phyloP scores from a whole-genome alignment of 1,140 invertebrate genomes.

The Artemia franciscana region DNA sequence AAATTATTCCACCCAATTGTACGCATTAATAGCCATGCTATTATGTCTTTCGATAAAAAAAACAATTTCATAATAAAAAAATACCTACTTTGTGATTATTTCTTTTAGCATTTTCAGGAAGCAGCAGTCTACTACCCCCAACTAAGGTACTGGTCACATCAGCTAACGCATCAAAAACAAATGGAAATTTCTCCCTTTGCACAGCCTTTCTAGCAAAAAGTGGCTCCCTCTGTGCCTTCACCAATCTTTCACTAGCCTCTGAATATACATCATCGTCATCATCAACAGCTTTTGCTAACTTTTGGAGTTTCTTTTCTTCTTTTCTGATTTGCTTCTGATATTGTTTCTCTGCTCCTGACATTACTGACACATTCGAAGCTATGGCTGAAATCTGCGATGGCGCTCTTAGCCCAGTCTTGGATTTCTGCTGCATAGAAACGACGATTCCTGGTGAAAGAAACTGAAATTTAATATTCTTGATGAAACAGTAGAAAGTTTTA shows the following conservation, averaged over 20 bases:
- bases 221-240: conserved; percentile 20
- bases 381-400: conserved; percentile 7
- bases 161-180: conserved; percentile 53
- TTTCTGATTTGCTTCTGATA: conserved; percentile 53
- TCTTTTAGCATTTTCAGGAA: conserved; percentile 49
- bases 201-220: conserved; percentile 20
- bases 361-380: conserved; percentile 40
- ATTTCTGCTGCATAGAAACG: conserved; percentile 14
- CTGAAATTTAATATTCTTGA: no score
- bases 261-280: conserved; percentile 24
- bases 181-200: conserved; percentile 41
- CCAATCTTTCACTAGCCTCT: conserved; percentile 21
- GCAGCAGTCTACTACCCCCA: conserved; percentile 44
- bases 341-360: conserved; percentile 58
- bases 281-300: conserved; percentile 26
- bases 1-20: conserved; percentile 36
- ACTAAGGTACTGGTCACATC: conserved; percentile 45
- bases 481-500: no score
- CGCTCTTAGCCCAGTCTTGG: conserved; percentile 10
- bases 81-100: conserved; percentile 27
- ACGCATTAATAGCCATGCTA: conserved; percentile 36
- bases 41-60: conserved; percentile 50
- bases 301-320: conserved; percentile 59
- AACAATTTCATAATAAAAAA: conserved; percentile 59
- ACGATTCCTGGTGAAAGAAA: no score